Evolutionary conservation across 2,797 vertebrate genomes (phyloP).

Genomic region (Pitangus sulphuratus): DNA sequence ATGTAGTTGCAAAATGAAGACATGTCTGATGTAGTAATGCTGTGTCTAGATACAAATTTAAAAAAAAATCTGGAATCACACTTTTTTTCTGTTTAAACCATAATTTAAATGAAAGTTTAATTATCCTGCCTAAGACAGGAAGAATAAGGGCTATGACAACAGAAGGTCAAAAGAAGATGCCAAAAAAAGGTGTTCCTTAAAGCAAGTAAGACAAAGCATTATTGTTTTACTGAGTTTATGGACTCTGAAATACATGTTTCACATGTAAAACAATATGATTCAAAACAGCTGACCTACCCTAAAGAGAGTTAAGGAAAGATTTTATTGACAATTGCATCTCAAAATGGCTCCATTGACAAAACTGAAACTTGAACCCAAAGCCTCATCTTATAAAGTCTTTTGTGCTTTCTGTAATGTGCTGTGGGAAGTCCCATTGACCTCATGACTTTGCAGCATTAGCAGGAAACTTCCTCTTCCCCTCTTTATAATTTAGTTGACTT

Average conservation of each 20-base stretch:
- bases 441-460: not conserved
- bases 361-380: not conserved
- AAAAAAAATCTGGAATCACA: not conserved
- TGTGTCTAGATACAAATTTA: not conserved
- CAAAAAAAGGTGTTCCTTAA: not conserved
- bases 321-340: not conserved
- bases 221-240: not conserved
- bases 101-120: not conserved
- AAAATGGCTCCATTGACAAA: not conserved
- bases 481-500: not conserved
- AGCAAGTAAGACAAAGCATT: not conserved
- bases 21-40: not conserved
- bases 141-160: not conserved
- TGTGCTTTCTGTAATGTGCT: not conserved
- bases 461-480: not conserved
- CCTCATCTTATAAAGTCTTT: not conserved
- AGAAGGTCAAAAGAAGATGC: not conserved
- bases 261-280: not conserved
- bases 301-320: not conserved
- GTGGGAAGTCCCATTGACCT: not conserved
- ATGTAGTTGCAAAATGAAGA: not conserved
- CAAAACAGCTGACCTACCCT: conserved; percentile 9
- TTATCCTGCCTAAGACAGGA: not conserved
- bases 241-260: not conserved
- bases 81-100: not conserved